Base-by-base conservation (phyloP, 2,888 invertebrate species). In the Drosophila conformis region DNA sequence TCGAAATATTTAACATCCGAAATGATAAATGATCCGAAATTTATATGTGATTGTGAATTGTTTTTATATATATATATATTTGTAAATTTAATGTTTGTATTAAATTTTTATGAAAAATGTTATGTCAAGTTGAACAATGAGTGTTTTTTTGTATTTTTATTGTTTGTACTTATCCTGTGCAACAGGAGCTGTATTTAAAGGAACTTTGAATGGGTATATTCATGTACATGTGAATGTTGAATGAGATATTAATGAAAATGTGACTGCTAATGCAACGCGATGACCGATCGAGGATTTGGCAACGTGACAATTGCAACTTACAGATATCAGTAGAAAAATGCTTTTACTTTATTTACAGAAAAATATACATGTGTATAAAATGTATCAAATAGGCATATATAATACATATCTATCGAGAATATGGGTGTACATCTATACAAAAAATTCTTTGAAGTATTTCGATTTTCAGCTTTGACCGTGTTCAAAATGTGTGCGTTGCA, bases 21-120 rank as follows among this genome's bases (percentile, higher is more conserved):
- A 80, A 84, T 83, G 87, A 85, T 85, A 88, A 88, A 57, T 57
- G 57, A 57, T 42, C 57, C 57, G 57, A 83, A 88, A 86, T 88
- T 88, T 85, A 85, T 85, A 85, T 85, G 85, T 85, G 85, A 85
- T 85, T 85, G 85, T 85, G 89, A 85, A 85, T 85, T 85, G 87
- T 85, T 88, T 84, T 83, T 76, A 76, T 76, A 78, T 78, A 74
- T 82, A 83, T 84, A 88, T 86, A 85, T 82, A 81, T 88, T 88
- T 85, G 78, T 85, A 86, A 88, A 85, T 83, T 85, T 88, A 88
- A 85, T 85, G 89, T 85, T 85, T 85, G 85, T 85, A 85, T 85
- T 86, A 85, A 85, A 85, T 88, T 85, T 85, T 83, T 85, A 85
- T 85, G 85, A 85, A 88, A 84, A 85, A 83, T 85, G 84, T 85